Conservation (phyloP, 1,140 invertebrate genomes). For the Drosophila setifemur region DNA sequence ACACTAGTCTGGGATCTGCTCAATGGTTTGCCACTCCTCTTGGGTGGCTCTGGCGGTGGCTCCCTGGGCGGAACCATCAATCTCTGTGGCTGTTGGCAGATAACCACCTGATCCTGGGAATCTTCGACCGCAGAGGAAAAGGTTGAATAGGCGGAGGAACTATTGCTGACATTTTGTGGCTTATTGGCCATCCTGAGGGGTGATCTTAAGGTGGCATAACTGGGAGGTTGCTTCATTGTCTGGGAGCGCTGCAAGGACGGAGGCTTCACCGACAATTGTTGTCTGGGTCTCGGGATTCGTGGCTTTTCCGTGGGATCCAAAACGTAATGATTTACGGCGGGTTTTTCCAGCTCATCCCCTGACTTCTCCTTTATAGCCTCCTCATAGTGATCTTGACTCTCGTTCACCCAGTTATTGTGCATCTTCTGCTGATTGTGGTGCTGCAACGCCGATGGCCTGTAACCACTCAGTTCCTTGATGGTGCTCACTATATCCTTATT, state of each 20-base stretch:
- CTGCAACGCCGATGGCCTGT: constrained; percentile 84
- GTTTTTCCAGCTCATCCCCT: not conserved
- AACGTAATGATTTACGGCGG: constrained; percentile 70
- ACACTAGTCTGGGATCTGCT: constrained; percentile 58
- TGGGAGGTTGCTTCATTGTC: constrained; percentile 62
- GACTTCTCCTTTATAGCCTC: not conserved
- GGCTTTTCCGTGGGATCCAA: constrained; percentile 64
- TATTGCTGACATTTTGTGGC: constrained; percentile 22
- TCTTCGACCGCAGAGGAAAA: constrained; percentile 39
- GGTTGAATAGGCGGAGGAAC: constrained; percentile 49
- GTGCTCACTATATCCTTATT: constrained; percentile 55
- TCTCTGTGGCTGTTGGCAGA: constrained; percentile 68
- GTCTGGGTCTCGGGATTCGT: constrained; percentile 61
- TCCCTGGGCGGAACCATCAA: constrained; percentile 54
- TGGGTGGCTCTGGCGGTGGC: constrained; percentile 56
- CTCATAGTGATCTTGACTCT: not conserved
- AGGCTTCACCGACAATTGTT: constrained; percentile 70
- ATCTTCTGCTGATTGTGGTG: constrained; percentile 83
- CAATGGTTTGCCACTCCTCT: constrained; percentile 35
- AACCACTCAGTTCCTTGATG: constrained; percentile 85
- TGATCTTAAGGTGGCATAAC: constrained; percentile 46
- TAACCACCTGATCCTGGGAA: constrained; percentile 40
- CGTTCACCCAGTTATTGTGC: constrained; percentile 84
- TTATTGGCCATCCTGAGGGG: constrained; percentile 12
- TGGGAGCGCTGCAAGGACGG: constrained; percentile 70